Evolutionary conservation across 2,113 vertebrate species (phyloP).

Genomic region (Pao palembangensis): DNA sequence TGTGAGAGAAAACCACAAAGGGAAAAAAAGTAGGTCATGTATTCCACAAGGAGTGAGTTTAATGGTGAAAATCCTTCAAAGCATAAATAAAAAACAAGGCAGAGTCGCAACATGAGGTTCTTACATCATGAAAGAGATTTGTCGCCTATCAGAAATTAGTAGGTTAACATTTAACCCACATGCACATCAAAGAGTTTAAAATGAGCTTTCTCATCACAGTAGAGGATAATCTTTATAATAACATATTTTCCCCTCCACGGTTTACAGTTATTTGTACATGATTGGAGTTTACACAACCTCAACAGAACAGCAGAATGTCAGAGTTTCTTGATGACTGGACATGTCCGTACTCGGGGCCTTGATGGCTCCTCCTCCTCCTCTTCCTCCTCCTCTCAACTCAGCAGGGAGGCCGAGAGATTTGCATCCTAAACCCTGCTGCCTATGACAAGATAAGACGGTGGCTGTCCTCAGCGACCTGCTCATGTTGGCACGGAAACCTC

Average conservation of each 20-base stretch:
- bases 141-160: conserved; percentile 53
- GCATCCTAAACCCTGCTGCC: conserved; percentile 12
- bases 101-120: conserved; percentile 43
- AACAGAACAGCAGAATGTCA: too few species aligned
- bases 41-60: conserved; percentile 46
- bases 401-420: conserved; percentile 12
- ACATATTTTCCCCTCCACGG: conserved; percentile 2
- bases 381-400: background rate
- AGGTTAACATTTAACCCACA: conserved; percentile 59
- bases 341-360: too few species aligned
- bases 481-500: background rate
- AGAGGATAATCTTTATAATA: conserved; percentile 27
- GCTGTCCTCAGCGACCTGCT: conserved; percentile 9
- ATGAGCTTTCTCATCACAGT: conserved; percentile 36
- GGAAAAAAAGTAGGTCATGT: conserved; percentile 47
- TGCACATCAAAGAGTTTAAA: conserved; percentile 54
- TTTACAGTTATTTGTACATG: too few species aligned
- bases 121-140: conserved; percentile 62
- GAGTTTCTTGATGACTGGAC: too few species aligned
- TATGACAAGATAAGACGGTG: conserved; percentile 13
- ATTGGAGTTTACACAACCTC: too few species aligned
- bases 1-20: background rate
- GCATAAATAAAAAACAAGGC: conserved; percentile 58
- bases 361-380: too few species aligned
- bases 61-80: conserved; percentile 56